Conservation (phyloP, 2,797 vertebrate species). For the Lycodopsis pacificus region DNA sequence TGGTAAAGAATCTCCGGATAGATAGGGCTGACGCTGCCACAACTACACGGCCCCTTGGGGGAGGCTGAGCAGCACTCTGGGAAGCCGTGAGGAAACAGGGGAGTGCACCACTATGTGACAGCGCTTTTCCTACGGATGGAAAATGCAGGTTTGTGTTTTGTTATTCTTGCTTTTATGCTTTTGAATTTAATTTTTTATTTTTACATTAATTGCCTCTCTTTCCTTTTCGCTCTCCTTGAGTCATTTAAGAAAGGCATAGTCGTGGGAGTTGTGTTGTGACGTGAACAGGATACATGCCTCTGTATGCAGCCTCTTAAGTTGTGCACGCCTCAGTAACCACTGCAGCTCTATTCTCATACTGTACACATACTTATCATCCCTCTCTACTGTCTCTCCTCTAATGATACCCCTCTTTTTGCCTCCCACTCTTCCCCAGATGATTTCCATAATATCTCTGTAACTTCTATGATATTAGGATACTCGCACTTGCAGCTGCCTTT, state of each 20-base stretch:
- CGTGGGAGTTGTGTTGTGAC: constrained; percentile 37
- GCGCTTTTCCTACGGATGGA: constrained; percentile 30
- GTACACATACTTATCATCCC: not conserved
- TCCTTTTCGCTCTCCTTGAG: constrained; percentile 43
- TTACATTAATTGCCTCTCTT: constrained; percentile 54
- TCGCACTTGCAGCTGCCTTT: not conserved
- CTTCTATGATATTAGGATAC: not conserved
- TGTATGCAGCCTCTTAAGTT: constrained; percentile 10
- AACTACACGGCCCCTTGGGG: constrained; percentile 46
- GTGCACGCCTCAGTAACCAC: constrained; percentile 16
- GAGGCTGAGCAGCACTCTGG: constrained; percentile 52
- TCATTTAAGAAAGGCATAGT: constrained; percentile 44
- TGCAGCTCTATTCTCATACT: constrained; percentile 20
- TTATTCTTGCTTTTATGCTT: constrained; percentile 22
- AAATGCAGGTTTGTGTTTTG: constrained; percentile 53
- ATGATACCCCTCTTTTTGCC: constrained; percentile 2
- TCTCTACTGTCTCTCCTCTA: not conserved
- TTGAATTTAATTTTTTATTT: not conserved
- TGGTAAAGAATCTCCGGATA: constrained; percentile 48
- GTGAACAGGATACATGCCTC: constrained; percentile 22
- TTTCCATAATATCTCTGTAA: constrained; percentile 8
- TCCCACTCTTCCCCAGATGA: not conserved
- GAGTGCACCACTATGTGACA: constrained; percentile 16
- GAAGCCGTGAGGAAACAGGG: constrained; percentile 41
- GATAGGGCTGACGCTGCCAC: constrained; percentile 50